Base-by-base conservation (phyloP, 2,113 vertebrate genomes). In the Uropsilus gracilis region DNA sequence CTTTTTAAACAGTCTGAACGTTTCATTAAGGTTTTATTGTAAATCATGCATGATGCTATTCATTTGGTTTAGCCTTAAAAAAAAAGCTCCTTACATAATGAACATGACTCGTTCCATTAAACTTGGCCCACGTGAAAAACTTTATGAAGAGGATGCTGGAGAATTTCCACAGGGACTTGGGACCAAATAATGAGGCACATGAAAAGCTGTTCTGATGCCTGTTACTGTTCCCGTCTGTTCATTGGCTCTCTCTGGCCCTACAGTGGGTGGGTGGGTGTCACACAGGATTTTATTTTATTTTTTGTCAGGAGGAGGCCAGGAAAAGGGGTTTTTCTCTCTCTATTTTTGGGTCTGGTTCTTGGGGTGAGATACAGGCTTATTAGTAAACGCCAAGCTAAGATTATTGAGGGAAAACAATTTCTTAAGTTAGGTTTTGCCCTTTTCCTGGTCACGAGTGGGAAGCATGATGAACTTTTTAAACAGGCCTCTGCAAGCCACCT, bases 11-110 rank as follows among this genome's bases (percentile, higher is more conserved):
- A 84, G 69, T 85, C 91, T 76, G 82, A 87, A 83, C 7, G 16
- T 91, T 96, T 95, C 94, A 93, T 95, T 92, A 97, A 89, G 91
- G 75, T 87, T 95, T 92, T 94, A 87, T 94, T 94, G 95, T 93
- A 97, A 97, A 72, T 95, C 84, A 77, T 42, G 69, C 77, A 30
- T 59, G 50, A 59, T 85, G 42, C 53, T 78, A 76, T 90, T 84
- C 53, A 44, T 78, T 95, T 91, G n/a, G 55, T 44, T 84, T 64
- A 24, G n/a, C 28, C 57, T 86, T 61, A 34, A 68, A 59, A 90
- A 59, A 44, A 53, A 37, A 22, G 37, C 59, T 42, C 28, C 80
- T 28, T 72, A 77, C 63, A 87, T 46, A 50, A 37, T 37, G 76
- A 72, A 83, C 61, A 37, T 30, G 55, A 57, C 55, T 69, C 0